Conservation (phyloP, 2,888 invertebrate species). For the Helicoverpa assulta region DNA sequence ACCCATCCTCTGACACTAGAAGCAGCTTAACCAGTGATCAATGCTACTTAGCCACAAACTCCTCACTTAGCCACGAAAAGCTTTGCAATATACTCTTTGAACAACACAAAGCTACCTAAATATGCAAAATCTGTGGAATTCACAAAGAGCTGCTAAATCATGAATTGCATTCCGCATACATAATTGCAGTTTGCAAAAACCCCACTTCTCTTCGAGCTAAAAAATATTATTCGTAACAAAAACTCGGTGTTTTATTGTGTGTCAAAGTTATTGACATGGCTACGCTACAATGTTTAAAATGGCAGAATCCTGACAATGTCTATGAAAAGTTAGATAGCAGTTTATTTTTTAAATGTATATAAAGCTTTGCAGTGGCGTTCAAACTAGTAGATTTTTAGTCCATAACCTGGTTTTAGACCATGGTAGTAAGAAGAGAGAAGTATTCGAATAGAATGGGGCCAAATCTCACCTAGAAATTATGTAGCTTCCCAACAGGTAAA, state of each 20-base stretch:
- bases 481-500: no score
- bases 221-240: slow-evolving; percentile 39
- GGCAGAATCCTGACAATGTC: slow-evolving; percentile 17
- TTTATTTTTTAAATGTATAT: slow-evolving; percentile 1
- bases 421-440: no score
- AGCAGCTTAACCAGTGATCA: no score
- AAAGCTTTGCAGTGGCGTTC: no score
- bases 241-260: slow-evolving; percentile 34
- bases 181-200: slow-evolving; percentile 11
- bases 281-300: slow-evolving; percentile 20
- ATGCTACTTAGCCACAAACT: no score
- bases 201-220: neutral
- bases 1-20: no score
- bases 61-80: no score
- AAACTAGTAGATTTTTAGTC: no score
- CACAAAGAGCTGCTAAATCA: neutral
- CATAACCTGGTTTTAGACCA: no score
- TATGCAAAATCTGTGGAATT: neutral
- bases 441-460: no score
- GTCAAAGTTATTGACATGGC: slow-evolving; percentile 32
- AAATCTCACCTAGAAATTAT: no score
- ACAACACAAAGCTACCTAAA: neutral
- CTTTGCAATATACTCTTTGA: neutral
- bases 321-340: slow-evolving; percentile 2
- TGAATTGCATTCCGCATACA: slow-evolving; percentile 1